Evolutionary conservation across 2,797 vertebrate species (phyloP), one percentile per base, ranked within the genome.

Genomic region (Chelon labrosus): DNA sequence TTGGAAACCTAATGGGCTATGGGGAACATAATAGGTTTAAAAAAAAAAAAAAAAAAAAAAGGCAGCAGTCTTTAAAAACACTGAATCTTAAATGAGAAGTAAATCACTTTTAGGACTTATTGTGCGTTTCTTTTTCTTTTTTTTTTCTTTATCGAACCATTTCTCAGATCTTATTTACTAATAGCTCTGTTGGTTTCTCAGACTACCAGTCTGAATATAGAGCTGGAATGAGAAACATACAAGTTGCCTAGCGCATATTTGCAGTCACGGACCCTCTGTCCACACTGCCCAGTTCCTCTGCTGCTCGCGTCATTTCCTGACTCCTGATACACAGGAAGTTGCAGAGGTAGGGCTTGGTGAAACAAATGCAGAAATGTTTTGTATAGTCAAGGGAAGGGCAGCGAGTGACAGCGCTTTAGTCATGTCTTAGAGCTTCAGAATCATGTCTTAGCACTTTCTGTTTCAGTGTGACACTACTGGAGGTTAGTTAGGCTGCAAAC

Each of bases 261-360:
- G 31, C 31, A 31, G 31, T 31, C 31, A 31, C 31, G 19, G 16
- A 25, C 22, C 41, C 19, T 80, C 49, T 77, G 62, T 68, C 73
- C 65, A 73, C 61, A 47, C 60, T 77, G 73, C 22, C 67, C 65
- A 70, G 79, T 91, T 91, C 87, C 85, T 83, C 80, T 51, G 19
- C 27, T 25, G 1, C 3, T 1, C 47, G 27, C 64, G 73, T 73
- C 55, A 83, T 73, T 92, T 93, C 88, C 90, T 91, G 70, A 84
- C 82, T 63, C 80, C 35, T 69, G 44, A 76, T 25, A 50, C 31
- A 77, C 65, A 90, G 90, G 84, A 91, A 92, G 86, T 87, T 65
- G 42, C 74, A 53, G 79, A 65, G 19, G 39, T 78, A 39, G 51
- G 25, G 37, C 65, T 74, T 49, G 20, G 49, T 16, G 2, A 86